These are phyloP conservation scores for Anhinga anhinga DNA, from an alignment of 2,113 vertebrate genomes.

Conservation along the genomic window DNA sequence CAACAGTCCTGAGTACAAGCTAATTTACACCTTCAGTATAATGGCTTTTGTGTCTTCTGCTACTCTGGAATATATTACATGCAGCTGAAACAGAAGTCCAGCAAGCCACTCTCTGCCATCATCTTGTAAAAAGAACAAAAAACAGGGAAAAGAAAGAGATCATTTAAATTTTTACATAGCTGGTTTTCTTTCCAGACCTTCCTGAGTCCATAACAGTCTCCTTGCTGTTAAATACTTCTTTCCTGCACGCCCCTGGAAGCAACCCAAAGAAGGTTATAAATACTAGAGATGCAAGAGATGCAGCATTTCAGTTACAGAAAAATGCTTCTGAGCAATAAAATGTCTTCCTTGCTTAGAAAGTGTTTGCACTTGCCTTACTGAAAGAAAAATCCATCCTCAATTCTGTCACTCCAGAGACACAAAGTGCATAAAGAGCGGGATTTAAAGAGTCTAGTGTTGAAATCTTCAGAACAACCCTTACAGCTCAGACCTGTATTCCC, in stretches of 20 bases:
- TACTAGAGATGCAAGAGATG: not conserved
- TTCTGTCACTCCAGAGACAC: not conserved
- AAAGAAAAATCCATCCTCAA: not conserved
- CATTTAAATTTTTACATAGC: not conserved
- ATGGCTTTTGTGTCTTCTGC: not conserved
- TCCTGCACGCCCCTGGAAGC: not conserved
- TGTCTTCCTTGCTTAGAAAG: not conserved
- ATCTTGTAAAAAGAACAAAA: constrained; percentile 10
- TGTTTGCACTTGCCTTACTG: not conserved
- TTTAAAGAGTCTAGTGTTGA: not conserved
- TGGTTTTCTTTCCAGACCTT: not conserved
- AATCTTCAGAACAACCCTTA: not conserved
- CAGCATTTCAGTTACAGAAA: not conserved
- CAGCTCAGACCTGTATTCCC: not conserved
- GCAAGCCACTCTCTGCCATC: not conserved
- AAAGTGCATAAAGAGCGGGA: not conserved
- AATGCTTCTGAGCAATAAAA: not conserved
- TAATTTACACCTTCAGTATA: constrained; percentile 32
- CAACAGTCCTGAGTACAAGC: not conserved
- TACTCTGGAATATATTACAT: not conserved
- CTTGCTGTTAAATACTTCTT: not conserved
- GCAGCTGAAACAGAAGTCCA: not conserved
- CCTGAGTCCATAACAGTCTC: not conserved
- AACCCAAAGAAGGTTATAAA: not conserved
- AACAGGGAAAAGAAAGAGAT: not conserved